Base-by-base conservation (phyloP, 1,140 invertebrate genomes). In the Neuroterus valhalla region DNA sequence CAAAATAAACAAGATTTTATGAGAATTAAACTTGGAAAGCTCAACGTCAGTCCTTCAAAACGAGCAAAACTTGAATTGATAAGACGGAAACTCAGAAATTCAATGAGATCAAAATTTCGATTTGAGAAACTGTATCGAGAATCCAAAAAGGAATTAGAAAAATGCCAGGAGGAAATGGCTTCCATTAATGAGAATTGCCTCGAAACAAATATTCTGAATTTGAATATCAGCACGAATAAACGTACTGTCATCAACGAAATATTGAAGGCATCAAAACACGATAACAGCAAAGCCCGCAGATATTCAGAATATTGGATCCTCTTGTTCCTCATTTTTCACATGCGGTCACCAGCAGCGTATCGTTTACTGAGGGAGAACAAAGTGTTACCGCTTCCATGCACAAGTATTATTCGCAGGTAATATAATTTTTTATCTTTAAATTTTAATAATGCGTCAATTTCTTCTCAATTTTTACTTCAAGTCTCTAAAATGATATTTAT, bases 231-330 rank as follows among this genome's bases (percentile, higher is more conserved):
- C n/a, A n/a, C n/a, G n/a, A n/a, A n/a, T n/a, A n/a, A n/a, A n/a
- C n/a, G n/a, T n/a, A n/a, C n/a, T n/a, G n/a, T n/a, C n/a, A n/a
- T n/a, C n/a, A n/a, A n/a, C n/a, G n/a, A n/a, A n/a, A n/a, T n/a
- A n/a, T n/a, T n/a, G n/a, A n/a, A n/a, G n/a, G n/a, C n/a, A n/a
- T n/a, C n/a, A n/a, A n/a, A n/a, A n/a, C n/a, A n/a, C n/a, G n/a
- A n/a, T n/a, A n/a, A n/a, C 10, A 23, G 1, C 5, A 26, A 55
- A 15, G 8, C 11, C 5, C 21, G 52, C 19, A 62, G 70, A 8
- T 80, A 78, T 55, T 66, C 70, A 4, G 76, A 80, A 62, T 55
- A 78, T 26, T 80, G 78, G 72, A 26, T 77, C 5, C 21, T 77
- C 11, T 45, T 80, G 14, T 70, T 69, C 68, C 42, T 80, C 42